Conservation (phyloP, 2,797 vertebrate species). For the Sciurus vulgaris region DNA sequence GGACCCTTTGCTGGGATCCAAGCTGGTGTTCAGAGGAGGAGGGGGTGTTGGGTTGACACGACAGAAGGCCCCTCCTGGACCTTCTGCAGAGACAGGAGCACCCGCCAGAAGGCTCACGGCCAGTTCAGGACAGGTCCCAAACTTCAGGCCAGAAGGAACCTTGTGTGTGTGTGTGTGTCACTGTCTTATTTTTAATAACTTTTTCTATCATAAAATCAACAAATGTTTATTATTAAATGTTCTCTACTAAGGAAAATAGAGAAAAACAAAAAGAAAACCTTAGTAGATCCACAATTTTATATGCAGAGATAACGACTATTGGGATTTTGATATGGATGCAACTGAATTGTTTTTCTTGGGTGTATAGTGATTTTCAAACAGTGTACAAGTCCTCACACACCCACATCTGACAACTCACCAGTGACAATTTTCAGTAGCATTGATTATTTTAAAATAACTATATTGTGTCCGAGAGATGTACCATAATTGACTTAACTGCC, state of each 20-base stretch:
- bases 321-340: neutral
- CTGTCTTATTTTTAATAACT: slow-evolving; percentile 62
- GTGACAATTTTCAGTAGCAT: neutral
- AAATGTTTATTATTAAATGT: slow-evolving; percentile 47
- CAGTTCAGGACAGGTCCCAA: neutral
- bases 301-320: neutral
- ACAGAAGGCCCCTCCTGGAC: neutral
- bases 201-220: slow-evolving; percentile 66
- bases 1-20: neutral
- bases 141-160: neutral
- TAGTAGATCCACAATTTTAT: slow-evolving; percentile 4
- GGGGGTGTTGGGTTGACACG: neutral
- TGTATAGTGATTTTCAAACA: neutral
- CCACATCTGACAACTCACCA: neutral
- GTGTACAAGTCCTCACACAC: neutral
- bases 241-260: neutral
- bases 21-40: neutral
- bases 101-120: neutral
- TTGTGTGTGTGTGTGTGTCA: too few species aligned
- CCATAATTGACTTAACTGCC: neutral
- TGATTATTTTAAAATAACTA: neutral
- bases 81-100: neutral
- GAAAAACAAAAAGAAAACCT: slow-evolving; percentile 47
- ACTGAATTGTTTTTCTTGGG: slow-evolving; percentile 36
- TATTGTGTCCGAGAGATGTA: neutral